Evolutionary conservation across 1,140 invertebrate species (phyloP).

Genomic region (Drosophila nigromelanica): DNA sequence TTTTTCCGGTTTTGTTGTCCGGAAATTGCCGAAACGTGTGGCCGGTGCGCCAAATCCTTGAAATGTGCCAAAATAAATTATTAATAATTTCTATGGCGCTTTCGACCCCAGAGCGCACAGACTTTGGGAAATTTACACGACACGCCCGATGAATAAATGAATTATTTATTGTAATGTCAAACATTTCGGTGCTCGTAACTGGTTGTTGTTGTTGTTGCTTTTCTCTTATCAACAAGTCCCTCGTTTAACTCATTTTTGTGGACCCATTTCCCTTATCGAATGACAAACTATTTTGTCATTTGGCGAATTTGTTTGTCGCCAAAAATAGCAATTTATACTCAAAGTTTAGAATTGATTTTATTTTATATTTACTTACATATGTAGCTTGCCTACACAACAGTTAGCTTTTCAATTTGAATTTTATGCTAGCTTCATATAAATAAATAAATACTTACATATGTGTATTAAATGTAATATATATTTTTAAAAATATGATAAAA

Average conservation of each 20-base stretch:
- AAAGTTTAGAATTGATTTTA: constrained; percentile 49
- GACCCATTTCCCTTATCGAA: constrained; percentile 38
- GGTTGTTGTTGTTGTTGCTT: constrained; percentile 11
- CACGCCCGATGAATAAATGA: constrained; percentile 59
- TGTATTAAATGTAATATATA: too few species aligned
- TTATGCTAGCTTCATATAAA: constrained; percentile 18
- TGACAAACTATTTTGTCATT: constrained; percentile 70
- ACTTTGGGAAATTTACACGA: constrained; percentile 54
- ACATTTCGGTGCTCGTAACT: constrained; percentile 49
- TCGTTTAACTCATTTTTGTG: constrained; percentile 45
- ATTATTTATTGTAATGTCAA: constrained; percentile 78
- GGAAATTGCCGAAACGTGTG: constrained; percentile 79
- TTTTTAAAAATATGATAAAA: too few species aligned
- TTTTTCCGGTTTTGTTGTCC: constrained; percentile 76
- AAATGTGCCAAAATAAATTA: constrained; percentile 79
- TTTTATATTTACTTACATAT: too few species aligned
- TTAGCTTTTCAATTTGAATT: too few species aligned
- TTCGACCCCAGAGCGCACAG: constrained; percentile 5
- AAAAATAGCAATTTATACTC: constrained; percentile 48
- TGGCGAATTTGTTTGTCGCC: constrained; percentile 57
- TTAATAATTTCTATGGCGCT: constrained; percentile 72
- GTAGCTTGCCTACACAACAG: too few species aligned
- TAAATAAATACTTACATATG: too few species aligned
- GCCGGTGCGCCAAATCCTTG: constrained; percentile 66
- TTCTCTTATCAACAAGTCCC: constrained; percentile 13